These are phyloP conservation scores for Leptinotarsa haldemani DNA, from an alignment of 2,888 invertebrate genomes.

Conservation along the genomic window DNA sequence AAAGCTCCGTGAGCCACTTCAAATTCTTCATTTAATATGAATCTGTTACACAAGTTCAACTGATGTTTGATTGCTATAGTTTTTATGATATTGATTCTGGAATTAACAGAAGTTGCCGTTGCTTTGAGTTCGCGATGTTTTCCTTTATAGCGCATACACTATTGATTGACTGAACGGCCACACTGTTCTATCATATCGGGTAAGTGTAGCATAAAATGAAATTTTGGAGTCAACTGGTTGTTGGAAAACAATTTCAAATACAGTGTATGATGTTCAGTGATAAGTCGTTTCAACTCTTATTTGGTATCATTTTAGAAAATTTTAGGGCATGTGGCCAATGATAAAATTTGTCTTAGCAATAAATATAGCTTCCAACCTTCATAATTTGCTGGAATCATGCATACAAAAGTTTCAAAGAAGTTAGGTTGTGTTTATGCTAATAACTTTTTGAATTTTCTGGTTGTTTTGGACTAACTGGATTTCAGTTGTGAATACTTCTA, in stretches of 20 bases:
- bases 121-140: conserved; percentile 24
- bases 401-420: too few species aligned
- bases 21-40: not conserved
- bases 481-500: too few species aligned
- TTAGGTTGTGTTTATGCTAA: too few species aligned
- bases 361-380: conserved; percentile 42
- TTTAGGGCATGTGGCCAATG: not conserved
- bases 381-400: conserved; percentile 42
- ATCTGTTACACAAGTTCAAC: conserved; percentile 12
- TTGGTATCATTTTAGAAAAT: not conserved
- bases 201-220: conserved; percentile 38
- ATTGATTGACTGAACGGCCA: conserved; percentile 30
- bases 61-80: conserved; percentile 18
- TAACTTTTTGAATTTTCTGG: too few species aligned
- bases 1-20: not conserved
- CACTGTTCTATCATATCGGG: conserved; percentile 28
- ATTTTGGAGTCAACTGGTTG: conserved; percentile 34
- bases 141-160: conserved; percentile 31
- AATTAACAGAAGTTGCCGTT: conserved; percentile 1
- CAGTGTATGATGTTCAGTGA: conserved; percentile 33
- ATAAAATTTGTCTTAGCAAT: not conserved
- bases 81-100: conserved; percentile 13
- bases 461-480: too few species aligned
- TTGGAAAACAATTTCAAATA: conserved; percentile 28
- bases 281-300: not conserved